Conservation (phyloP, 2,888 invertebrate species). For the Tetramorium bicarinatum region DNA sequence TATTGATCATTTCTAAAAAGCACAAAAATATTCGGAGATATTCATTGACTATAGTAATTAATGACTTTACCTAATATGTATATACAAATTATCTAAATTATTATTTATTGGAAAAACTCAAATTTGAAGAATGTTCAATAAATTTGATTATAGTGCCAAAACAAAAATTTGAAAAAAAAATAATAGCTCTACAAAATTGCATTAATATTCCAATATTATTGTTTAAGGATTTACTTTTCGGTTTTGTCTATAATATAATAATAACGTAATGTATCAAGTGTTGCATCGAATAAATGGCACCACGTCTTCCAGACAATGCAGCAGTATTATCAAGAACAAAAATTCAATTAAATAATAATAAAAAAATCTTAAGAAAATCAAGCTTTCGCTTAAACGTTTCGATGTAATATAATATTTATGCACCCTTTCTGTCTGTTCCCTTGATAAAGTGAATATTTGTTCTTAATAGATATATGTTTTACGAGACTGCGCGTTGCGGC, state of each 20-base stretch:
- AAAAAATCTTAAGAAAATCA: not conserved
- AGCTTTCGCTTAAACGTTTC: not conserved
- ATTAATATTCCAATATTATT: not conserved
- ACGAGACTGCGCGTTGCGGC: constrained; percentile 22
- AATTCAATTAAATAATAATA: not conserved
- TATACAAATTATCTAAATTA: not conserved
- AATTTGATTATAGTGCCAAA: not conserved
- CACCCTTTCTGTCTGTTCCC: not conserved
- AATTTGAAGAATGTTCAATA: not conserved
- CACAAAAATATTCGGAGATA: not conserved
- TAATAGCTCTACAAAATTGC: not conserved
- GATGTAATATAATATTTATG: not conserved
- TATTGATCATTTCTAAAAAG: not conserved
- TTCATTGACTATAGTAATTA: not conserved
- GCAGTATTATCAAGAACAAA: not conserved
- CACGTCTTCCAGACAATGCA: not conserved
- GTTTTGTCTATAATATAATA: not conserved
- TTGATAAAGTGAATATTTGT: not conserved
- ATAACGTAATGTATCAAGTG: not conserved
- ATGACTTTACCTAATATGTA: not conserved
- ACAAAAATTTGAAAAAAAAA: not conserved
- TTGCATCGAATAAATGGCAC: not conserved
- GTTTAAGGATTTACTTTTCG: not conserved
- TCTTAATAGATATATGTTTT: constrained; percentile 8
- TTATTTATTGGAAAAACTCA: not conserved